Conservation (phyloP, 2,888 invertebrate genomes). For the Seira musarum region DNA sequence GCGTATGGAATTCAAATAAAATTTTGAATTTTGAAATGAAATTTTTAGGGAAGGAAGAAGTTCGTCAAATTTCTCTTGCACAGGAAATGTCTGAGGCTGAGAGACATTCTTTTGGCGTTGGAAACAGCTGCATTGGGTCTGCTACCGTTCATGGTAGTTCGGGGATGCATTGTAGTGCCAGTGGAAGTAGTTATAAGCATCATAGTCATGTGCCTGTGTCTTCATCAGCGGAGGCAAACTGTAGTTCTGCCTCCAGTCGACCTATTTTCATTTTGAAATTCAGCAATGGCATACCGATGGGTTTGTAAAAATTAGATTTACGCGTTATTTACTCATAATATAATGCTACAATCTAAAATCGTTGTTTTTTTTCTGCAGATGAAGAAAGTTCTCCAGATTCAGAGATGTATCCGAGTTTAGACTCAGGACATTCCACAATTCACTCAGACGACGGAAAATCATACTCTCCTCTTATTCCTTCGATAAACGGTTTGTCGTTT, state of each 20-base stretch:
- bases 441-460: slow-evolving; percentile 89
- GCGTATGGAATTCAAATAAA: not conserved
- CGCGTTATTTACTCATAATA: not conserved
- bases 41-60: slow-evolving; percentile 67
- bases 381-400: slow-evolving; percentile 88
- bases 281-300: slow-evolving; percentile 62
- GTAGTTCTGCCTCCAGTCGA: slow-evolving; percentile 43
- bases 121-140: slow-evolving; percentile 19
- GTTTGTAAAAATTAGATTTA: slow-evolving; percentile 48
- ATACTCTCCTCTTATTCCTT: slow-evolving; percentile 84
- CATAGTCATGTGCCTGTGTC: slow-evolving; percentile 49
- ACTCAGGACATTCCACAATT: slow-evolving; percentile 93
- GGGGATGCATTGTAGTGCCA: not conserved
- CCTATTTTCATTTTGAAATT: slow-evolving; percentile 69
- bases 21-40: not conserved
- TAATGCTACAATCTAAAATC: not conserved
- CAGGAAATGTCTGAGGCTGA: slow-evolving; percentile 69
- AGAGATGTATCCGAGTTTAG: slow-evolving; percentile 83
- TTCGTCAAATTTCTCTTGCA: slow-evolving; percentile 66
- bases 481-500: slow-evolving; percentile 75
- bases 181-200: slow-evolving; percentile 14
- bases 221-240: slow-evolving; percentile 37
- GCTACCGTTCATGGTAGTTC: too few species aligned
- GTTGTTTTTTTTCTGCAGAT: slow-evolving; percentile 58
- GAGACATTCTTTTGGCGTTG: slow-evolving; percentile 33